Evolutionary conservation across 2,888 invertebrate genomes (phyloP), one percentile per base, ranked within the genome.

Genomic region (Phorcus lineatus): DNA sequence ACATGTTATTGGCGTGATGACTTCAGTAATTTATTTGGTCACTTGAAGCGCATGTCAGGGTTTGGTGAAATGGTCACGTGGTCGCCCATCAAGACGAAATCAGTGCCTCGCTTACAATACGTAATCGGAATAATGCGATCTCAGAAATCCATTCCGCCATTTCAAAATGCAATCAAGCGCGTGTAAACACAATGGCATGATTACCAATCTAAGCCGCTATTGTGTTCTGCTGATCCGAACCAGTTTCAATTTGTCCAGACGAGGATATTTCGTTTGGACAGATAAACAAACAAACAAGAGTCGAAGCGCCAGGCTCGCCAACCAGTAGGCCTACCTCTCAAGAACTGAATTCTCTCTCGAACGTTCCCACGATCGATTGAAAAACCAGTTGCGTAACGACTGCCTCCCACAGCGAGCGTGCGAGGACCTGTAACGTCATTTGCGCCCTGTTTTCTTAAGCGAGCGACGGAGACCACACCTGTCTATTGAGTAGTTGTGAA

Each of bases 241-340:
- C n/a, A 36, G 70, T 70, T 70, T 70, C 70, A 70, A 70, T 70
- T 70, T 70, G 70, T 70, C 19, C n/a, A 70, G 70, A 70, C 40
- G 40, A 70, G 70, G 70, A 19, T 28, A 70, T 47, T 47, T 70
- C 70, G 36, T 31, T 70, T 70, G 70, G 31, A 19, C 70, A 70
- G 70, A 36, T 70, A 70, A 28, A 70, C 70, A 70, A 70, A 70
- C 70, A 70, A 70, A 70, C 40, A 28, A 31, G 16, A 13, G 16
- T n/a, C n/a, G 67, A 67, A 22, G 19, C 70, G 70, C 70, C 13
- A 11, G 47, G 47, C 6, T 13, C 47, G 47, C 1, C 13, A 47
- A 47, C 47, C 7, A n/a, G 13, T 11, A 47, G 47, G 1, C 47
- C 47, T 36, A n/a, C n/a, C 36, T 4, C 36, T 13, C 47, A 6